Conservation (phyloP, 35 echinoderm and acorn worm species). For the Nesometra sesokonis region DNA sequence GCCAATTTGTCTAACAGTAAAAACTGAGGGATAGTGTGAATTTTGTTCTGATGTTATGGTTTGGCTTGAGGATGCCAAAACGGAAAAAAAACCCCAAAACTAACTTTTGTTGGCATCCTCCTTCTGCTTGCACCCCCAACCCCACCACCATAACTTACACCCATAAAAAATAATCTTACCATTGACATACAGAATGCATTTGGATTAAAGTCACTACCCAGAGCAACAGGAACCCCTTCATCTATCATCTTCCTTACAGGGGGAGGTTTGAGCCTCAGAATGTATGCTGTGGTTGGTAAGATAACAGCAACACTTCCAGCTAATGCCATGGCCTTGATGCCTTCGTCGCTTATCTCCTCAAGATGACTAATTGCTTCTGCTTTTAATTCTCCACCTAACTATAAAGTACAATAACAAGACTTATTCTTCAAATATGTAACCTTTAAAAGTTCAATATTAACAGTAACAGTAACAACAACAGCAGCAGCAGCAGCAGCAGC, state of each 20-base stretch:
- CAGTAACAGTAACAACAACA: no score
- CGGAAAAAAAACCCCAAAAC: no score
- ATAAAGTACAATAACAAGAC: neutral
- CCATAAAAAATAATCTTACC: slow-evolving; percentile 40
- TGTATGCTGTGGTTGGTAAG: slow-evolving; percentile 90
- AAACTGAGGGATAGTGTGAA: no score
- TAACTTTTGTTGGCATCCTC: no score
- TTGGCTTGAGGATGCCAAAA: no score
- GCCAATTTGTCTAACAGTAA: no score
- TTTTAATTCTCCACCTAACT: slow-evolving; percentile 70
- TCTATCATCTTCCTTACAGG: slow-evolving; percentile 94
- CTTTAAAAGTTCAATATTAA: no score
- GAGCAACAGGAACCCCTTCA: slow-evolving; percentile 48
- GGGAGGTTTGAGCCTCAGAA: slow-evolving; percentile 70
- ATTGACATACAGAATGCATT: slow-evolving; percentile 94
- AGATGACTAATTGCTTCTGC: slow-evolving; percentile 89
- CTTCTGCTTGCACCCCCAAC: no score
- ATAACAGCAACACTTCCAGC: slow-evolving; percentile 75
- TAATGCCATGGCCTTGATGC: slow-evolving; percentile 76
- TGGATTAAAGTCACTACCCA: slow-evolving; percentile 94
- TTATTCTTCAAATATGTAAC: no score
- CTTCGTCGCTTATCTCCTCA: slow-evolving; percentile 64
- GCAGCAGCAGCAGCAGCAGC: no score
- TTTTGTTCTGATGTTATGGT: no score
- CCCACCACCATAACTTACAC: no score